A percentile compares a stretch with the other conserved stretches of the same genome.
Evolutionary conservation across 2,888 invertebrate genomes (phyloP).

Genomic region (Pristionchus arcanus): DNA sequence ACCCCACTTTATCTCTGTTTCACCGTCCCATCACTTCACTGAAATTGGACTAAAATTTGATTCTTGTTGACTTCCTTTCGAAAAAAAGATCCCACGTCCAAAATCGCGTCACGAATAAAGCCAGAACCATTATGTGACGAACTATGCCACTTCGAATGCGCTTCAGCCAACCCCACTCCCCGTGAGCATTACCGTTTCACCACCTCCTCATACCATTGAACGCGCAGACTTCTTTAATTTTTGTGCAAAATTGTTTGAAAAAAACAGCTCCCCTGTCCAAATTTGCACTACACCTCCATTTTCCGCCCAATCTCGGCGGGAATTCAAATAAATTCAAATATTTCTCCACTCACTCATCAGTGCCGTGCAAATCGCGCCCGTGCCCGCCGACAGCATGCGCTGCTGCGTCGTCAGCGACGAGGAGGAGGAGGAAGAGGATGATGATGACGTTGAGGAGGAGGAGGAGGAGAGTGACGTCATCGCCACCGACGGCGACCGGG

Average conservation of each 20-base stretch:
- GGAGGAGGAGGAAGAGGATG: constrained; percentile 37
- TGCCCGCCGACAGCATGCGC: constrained; percentile 67
- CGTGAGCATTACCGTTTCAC: neutral
- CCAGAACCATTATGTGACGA: too few species aligned
- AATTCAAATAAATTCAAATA: constrained; percentile 16
- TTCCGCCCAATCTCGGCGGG: neutral
- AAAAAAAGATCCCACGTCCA: neutral
- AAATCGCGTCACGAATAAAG: too few species aligned
- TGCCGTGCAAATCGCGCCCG: constrained; percentile 73
- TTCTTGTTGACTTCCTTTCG: too few species aligned
- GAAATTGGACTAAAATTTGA: too few species aligned
- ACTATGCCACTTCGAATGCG: too few species aligned
- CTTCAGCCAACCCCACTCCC: neutral
- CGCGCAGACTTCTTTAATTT: too few species aligned
- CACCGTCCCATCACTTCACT: too few species aligned
- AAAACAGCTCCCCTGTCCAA: neutral
- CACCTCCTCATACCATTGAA: too few species aligned
- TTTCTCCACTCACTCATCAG: constrained; percentile 66
- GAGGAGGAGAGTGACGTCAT: constrained; percentile 26
- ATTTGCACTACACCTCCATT: neutral
- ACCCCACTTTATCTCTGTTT: too few species aligned
- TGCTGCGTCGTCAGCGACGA: constrained; percentile 56
- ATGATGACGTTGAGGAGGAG: too few species aligned
- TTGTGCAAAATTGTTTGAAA: neutral
- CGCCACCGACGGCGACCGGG: neutral